phyloP scores from a whole-genome alignment of 2,797 vertebrate species.

The Spheniscus humboldti region DNA sequence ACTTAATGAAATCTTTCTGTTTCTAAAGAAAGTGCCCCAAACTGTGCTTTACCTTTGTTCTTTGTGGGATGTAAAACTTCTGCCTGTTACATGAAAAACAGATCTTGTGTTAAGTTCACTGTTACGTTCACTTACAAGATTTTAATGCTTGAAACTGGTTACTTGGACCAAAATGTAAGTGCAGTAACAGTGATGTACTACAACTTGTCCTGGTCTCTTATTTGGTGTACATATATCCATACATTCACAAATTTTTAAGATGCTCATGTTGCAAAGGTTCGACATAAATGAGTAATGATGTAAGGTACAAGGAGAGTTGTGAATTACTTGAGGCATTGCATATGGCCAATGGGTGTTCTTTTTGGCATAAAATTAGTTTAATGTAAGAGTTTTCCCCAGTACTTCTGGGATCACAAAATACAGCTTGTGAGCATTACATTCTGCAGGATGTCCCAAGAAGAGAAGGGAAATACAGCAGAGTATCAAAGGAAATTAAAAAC shows the following conservation, averaged over 20 bases:
- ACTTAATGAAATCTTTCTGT: background rate
- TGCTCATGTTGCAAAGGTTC: background rate
- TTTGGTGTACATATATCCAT: background rate
- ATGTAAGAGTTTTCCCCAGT: background rate
- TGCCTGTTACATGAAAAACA: background rate
- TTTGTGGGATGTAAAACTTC: background rate
- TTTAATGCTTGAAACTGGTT: background rate
- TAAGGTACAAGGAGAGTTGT: background rate
- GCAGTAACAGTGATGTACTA: background rate
- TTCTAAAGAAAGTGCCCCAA: background rate
- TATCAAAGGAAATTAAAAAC: constrained; percentile 5
- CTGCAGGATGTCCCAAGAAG: background rate
- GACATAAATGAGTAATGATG: background rate
- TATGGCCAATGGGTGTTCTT: background rate
- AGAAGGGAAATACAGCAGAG: background rate
- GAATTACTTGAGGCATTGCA: background rate
- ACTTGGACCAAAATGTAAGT: background rate
- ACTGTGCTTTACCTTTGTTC: background rate
- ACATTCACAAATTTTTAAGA: background rate
- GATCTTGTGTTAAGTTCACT: background rate
- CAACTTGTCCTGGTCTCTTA: background rate
- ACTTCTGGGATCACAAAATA: background rate
- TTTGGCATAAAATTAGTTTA: background rate
- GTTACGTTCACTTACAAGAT: background rate
- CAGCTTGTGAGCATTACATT: background rate